Evolutionary conservation across 2,113 vertebrate genomes (phyloP).

Genomic region (Helogale parvula): DNA sequence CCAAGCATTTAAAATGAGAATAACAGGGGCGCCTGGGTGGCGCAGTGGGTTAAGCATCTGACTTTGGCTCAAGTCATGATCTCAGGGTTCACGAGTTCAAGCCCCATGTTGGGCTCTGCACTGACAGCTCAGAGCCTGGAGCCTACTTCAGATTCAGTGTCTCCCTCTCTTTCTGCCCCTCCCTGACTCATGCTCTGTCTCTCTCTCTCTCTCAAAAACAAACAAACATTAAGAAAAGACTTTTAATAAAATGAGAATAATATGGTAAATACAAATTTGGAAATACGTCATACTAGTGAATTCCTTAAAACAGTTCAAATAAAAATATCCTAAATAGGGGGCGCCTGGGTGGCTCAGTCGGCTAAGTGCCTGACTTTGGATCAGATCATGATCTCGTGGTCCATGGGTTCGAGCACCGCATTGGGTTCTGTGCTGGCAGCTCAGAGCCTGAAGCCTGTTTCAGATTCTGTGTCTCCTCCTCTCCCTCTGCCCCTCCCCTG

Average conservation of each 20-base stretch:
- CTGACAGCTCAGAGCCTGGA: neutral
- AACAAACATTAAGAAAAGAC: neutral
- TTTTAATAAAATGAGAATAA: neutral
- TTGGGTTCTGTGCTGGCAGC: too few species aligned
- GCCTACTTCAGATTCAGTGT: neutral
- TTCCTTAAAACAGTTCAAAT: conserved; percentile 23
- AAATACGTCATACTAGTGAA: neutral
- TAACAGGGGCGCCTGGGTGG: neutral
- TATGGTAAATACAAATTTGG: neutral
- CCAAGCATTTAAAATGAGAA: conserved; percentile 4
- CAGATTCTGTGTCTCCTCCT: too few species aligned
- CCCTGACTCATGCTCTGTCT: neutral
- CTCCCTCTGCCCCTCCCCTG: too few species aligned
- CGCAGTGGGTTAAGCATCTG: neutral
- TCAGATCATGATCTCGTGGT: too few species aligned
- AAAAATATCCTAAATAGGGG: neutral
- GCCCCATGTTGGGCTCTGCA: neutral
- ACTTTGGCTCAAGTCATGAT: neutral
- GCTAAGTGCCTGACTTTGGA: too few species aligned
- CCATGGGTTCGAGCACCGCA: too few species aligned
- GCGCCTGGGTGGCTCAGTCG: too few species aligned
- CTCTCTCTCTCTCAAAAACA: neutral
- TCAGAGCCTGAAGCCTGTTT: too few species aligned
- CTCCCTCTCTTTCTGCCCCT: neutral
- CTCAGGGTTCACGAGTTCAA: neutral